Base-by-base conservation (phyloP, 2,888 invertebrate genomes). In the Drosophila pseudotakahashii region DNA sequence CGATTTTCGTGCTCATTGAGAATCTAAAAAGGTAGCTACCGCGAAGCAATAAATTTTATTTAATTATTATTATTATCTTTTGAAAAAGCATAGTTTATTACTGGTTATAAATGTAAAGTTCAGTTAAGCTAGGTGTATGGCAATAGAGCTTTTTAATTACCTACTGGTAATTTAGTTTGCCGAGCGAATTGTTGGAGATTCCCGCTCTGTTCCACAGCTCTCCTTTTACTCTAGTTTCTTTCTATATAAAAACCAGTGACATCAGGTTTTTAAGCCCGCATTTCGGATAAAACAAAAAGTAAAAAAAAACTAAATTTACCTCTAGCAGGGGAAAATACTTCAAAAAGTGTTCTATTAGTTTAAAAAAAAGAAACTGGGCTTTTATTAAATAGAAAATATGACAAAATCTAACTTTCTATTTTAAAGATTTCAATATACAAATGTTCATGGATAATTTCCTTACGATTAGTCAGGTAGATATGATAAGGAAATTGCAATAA, bases 161-260 rank as follows among this genome's bases (percentile, higher is more conserved):
- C 5, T 26, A 26, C 7, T 16, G 2, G 7, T 23, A 36, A 48
- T 26, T 0, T 9, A 14, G 47, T 30, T 9, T 47, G 14, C 10
- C 30, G 11, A 10, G 14, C 14, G 6, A 34, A 32, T 53, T 16
- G 60, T 1, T 30, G 2, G 23, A 59, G 19, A 55, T 26, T 34
- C 4, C 30, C 47, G 51, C 39, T 50, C 32, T 34, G 36, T 63
- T 23, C 42, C 42, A 19, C 19, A 10, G 42, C 42, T 42, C 2
- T 6, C 37, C 2, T 37, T 37, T 37, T 37, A 37, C 37, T 37
- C 6, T n/a, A 37, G 37, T 37, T 37, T n/a, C 5, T 26, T 26
- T 26, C 26, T 26, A 26, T 26, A 5, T n/a, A 7, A n/a, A n/a
- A 13, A 37, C 37, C 37, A 6, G 7, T 37, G 6, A 37, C n/a